phyloP scores from a whole-genome alignment of 2,888 invertebrate genomes.

The Tethea ocularis region DNA sequence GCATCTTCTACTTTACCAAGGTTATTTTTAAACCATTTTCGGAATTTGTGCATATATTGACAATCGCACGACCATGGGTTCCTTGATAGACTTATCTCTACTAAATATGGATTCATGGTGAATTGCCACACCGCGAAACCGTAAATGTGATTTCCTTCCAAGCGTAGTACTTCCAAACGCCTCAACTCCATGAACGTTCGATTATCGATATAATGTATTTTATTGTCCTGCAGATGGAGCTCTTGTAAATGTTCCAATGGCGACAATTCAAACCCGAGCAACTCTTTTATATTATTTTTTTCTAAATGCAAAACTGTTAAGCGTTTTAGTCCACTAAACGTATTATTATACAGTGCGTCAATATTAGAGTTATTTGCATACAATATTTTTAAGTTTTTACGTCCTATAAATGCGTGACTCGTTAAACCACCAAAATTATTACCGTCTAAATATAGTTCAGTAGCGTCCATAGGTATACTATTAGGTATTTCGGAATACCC shows the following conservation, averaged over 20 bases:
- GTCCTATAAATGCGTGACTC: conserved; percentile 95
- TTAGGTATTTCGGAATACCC: conserved; percentile 93
- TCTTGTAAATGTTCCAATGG: conserved; percentile 92
- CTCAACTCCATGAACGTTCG: conserved; percentile 92
- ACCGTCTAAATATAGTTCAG: conserved; percentile 96
- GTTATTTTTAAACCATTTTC: conserved; percentile 91
- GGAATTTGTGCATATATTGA: conserved; percentile 90
- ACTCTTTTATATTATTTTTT: conserved; percentile 91
- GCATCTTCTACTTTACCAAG: conserved; percentile 92
- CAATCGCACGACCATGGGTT: conserved; percentile 97
- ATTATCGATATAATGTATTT: conserved; percentile 92
- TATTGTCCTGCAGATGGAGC: conserved; percentile 93
- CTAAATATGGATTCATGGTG: conserved; percentile 91
- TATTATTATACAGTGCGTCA: conserved; percentile 92
- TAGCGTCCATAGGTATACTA: conserved; percentile 97
- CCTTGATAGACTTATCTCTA: conserved; percentile 91
- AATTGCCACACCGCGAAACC: conserved; percentile 95
- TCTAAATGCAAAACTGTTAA: conserved; percentile 93
- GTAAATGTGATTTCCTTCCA: conserved; percentile 92
- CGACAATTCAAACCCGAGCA: conserved; percentile 92
- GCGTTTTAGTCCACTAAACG: conserved; percentile 93
- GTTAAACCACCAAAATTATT: conserved; percentile 94
- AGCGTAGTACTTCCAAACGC: conserved; percentile 91
- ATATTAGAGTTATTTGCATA: conserved; percentile 95
- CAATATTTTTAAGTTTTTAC: conserved; percentile 93